Base-by-base conservation (phyloP, 2,888 invertebrate species). In the Prenolepis imparis region DNA sequence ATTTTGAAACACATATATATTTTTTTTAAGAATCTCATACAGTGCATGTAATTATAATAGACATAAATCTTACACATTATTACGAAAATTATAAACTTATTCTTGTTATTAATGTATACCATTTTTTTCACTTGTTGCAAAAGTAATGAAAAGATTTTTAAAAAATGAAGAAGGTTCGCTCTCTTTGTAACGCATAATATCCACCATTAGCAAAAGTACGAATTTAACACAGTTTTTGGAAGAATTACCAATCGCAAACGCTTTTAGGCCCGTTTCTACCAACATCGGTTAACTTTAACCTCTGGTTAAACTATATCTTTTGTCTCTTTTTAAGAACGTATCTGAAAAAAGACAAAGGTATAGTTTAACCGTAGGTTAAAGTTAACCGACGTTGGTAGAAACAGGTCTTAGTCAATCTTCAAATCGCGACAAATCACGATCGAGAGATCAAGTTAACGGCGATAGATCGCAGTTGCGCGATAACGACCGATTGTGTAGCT, bases 401-500 rank as follows among this genome's bases (percentile, higher is more conserved):
- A n/a, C n/a, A n/a, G n/a, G 11, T 44, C 21, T 63, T 15, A 44
- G 3, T 64, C 6, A 3, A 64, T 41, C n/a, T 61, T n/a, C 0
- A 39, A 9, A 21, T 32, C 28, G 72, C 21, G 39, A 57, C 28
- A 39, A n/a, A 36, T 75, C n/a, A 18, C 24, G 12, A 39, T 77
- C 52, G 8, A n/a, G n/a, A 52, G 0, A 52, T 52, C 52, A 52
- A n/a, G 52, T 52, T n/a, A n/a, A 52, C n/a, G 8, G n/a, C 6
- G 18, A 18, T 18, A 44, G 15, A 44, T 44, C 21, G 18, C 11
- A 21, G 11, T 21, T 8, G 9, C 1, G 18, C 39, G 39, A 68
- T 55, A 68, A 39, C 39, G 68, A 77, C 28, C 28, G 77, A 77
- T 48, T 63, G 32, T 44, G n/a, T n/a, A 44, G 28, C 36, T 24